Conservation (phyloP, 2,797 vertebrate genomes). For the Masticophis lateralis region DNA sequence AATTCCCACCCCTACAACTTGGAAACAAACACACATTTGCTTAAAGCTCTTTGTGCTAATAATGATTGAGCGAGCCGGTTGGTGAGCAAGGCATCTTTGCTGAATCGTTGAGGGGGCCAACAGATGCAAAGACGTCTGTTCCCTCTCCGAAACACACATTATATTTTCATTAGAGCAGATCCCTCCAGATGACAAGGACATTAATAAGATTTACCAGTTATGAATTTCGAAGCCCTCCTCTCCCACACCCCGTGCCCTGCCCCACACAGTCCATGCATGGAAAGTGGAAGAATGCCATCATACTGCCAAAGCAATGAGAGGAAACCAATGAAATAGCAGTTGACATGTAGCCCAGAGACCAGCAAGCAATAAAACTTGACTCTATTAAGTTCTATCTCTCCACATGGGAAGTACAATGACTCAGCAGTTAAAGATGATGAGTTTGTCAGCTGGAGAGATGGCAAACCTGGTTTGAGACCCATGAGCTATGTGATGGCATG, state of each 20-base stretch:
- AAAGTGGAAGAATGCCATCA: background rate
- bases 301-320: slow-evolving; percentile 1
- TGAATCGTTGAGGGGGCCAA: background rate
- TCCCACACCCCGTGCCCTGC: no score
- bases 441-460: background rate
- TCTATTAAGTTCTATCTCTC: background rate
- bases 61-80: background rate
- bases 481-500: background rate
- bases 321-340: background rate
- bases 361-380: background rate
- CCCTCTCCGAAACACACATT: background rate
- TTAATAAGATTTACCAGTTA: slow-evolving; percentile 17
- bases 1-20: background rate
- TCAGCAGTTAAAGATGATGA: background rate
- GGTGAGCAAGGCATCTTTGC: background rate
- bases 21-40: background rate
- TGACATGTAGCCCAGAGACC: background rate
- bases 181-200: background rate
- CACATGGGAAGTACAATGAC: background rate
- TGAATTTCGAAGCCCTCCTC: background rate
- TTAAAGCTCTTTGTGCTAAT: background rate
- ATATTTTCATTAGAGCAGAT: slow-evolving; percentile 12
- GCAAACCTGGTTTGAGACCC: background rate
- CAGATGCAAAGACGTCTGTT: slow-evolving; percentile 1
- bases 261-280: background rate